Conservation (phyloP, 1,140 invertebrate species). For the Zelostemma sp. region DNA sequence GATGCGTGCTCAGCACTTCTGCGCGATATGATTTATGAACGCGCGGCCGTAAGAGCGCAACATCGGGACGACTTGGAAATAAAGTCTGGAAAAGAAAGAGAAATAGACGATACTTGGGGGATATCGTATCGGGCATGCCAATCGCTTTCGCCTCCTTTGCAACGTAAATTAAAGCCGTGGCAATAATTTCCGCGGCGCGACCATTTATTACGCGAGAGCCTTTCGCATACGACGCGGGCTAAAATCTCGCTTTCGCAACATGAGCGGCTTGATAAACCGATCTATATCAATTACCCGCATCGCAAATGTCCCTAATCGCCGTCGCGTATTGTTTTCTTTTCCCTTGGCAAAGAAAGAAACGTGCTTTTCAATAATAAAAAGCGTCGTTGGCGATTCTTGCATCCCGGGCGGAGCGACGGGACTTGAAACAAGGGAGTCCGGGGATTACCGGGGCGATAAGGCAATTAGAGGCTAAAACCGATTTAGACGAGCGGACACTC, state of each 20-base stretch:
- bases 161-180: constrained; percentile 48
- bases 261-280: constrained; percentile 43
- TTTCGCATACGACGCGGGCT: constrained; percentile 43
- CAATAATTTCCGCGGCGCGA: constrained; percentile 49
- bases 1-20: constrained; percentile 50
- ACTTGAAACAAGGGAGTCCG: too few species aligned
- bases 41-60: constrained; percentile 11
- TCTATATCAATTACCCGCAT: constrained; percentile 44
- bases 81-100: constrained; percentile 47
- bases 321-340: too few species aligned
- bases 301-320: constrained; percentile 27
- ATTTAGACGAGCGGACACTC: constrained; percentile 48
- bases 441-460: constrained; percentile 31
- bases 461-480: constrained; percentile 56
- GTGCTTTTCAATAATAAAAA: too few species aligned
- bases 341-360: too few species aligned
- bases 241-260: constrained; percentile 47
- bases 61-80: constrained; percentile 46
- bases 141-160: constrained; percentile 51
- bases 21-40: constrained; percentile 45
- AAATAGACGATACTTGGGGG: constrained; percentile 34
- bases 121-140: constrained; percentile 47
- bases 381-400: too few species aligned
- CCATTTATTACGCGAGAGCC: constrained; percentile 49
- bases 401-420: too few species aligned